Conservation (phyloP, 2,888 invertebrate genomes). For the Apamea crenata region DNA sequence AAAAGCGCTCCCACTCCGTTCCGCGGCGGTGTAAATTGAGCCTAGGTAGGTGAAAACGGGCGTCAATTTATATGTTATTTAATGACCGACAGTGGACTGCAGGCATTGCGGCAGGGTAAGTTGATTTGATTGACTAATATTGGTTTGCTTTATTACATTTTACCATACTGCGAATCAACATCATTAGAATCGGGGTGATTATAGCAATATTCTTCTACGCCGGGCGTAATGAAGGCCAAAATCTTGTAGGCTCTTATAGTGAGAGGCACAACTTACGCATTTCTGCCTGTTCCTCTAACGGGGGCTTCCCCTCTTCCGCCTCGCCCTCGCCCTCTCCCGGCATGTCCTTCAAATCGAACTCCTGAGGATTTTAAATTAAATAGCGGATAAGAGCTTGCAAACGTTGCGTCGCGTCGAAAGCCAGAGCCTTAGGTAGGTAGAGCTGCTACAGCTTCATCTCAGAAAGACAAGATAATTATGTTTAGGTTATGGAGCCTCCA, state of each 20-base stretch:
- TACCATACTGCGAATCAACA: neutral
- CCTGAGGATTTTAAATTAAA: slow-evolving; percentile 70
- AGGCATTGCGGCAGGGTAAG: neutral
- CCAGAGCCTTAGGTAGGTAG: neutral
- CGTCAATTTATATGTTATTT: no score
- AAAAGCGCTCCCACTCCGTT: no score
- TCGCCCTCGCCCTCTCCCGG: slow-evolving; percentile 85
- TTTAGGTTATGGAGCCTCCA: neutral
- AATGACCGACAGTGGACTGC: neutral
- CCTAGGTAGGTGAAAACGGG: no score
- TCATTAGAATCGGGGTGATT: neutral
- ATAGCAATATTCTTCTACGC: neutral
- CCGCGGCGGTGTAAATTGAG: no score
- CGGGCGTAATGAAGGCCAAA: neutral
- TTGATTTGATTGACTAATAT: neutral
- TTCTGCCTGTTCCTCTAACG: slow-evolving; percentile 78
- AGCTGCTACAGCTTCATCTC: neutral
- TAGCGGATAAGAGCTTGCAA: neutral
- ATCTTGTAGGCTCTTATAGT: neutral
- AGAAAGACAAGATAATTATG: neutral
- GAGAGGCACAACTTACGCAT: slow-evolving; percentile 23
- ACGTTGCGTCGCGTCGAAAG: neutral
- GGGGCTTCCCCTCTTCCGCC: slow-evolving; percentile 68
- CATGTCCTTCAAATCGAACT: slow-evolving; percentile 86
- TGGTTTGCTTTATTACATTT: neutral